Base-by-base conservation (phyloP, 2,888 invertebrate genomes). In the Drosophila peninsularis region DNA sequence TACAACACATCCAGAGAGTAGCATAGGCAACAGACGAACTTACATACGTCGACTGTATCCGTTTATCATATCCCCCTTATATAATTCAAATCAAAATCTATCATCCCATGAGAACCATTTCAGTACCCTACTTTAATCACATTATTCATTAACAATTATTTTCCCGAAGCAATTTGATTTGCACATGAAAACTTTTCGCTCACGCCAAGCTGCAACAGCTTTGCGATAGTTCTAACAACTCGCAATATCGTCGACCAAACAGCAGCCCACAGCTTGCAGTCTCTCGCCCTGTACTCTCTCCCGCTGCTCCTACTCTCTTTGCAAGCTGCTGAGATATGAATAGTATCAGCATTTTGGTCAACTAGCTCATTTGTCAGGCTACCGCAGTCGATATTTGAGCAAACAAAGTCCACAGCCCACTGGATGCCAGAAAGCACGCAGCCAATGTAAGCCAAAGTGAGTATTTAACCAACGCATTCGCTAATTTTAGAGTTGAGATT, bases 401-500 rank as follows among this genome's bases (percentile, higher is more conserved):
- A 54, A 47, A 37, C 13, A 11, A n/a, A 52, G 66, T 45, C 53
- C n/a, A 54, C 57, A 36, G 36, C 50, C 66, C 55, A 65, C 44
- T 45, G 19, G 53, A 66, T 60, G 9, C 24, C 44, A 50, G 42
- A 47, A 39, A 24, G 4, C 82, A 85, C 72, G 83, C 72, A 86
- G 14, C 80, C 62, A 82, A 69, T 63, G 62, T 5, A 30, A 44
- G n/a, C 57, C 52, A 58, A 78, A 78, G 56, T 77, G 58, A 65
- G 78, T 80, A 86, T 80, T 80, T 83, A 83, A 37, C 44, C 52
- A 70, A 75, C 47, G 75, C 79, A 47, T 72, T 56, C 63, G 63
- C 75, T 78, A 78, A 78, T 78, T 75, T 69, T 58, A 71, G 58
- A 47, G 42, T 41, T 39, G 58, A 65, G 37, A 42, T 24, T 54